Base-by-base conservation (phyloP, 2,113 vertebrate genomes). In the Naja naja region DNA sequence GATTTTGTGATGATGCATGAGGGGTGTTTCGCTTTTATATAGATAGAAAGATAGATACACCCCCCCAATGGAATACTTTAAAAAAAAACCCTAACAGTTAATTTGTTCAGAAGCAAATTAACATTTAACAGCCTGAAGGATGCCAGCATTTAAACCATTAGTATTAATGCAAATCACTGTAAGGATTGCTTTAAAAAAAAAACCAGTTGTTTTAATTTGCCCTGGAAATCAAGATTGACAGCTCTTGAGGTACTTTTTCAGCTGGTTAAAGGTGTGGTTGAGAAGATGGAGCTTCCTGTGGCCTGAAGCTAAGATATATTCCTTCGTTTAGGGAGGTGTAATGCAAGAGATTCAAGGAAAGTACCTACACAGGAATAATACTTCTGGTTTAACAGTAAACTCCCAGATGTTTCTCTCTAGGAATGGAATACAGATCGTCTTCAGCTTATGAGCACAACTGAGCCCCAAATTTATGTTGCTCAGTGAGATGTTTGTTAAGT, bases 61-160 rank as follows among this genome's bases (percentile, higher is more conserved):
- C 74, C 53, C 10, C 45, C 54, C n/a, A 11, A 25, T 86, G 20
- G 47, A 90, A 69, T 74, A 30, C 89, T 52, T 20, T 20, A 2
- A 23, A 34, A 90, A 89, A 14, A 69, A 34, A 86, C 60, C 0
- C 43, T 90, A 2, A 2, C 43, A 86, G 45, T 92, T 20, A 74
- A 74, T 74, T 87, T 89, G 74, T 88, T 93, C 56, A 60, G 34
- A 55, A 54, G 20, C 53, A 12, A n/a, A 95, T 60, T 74, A 69
- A 56, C 53, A 86, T 3, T 52, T 7, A n/a, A 53, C 14, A 53
- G 49, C 39, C n/a, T 49, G 8, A 60, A 90, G 25, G 58, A 69
- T 18, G 30, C 2, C 25, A n/a, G 16, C 43, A 69, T 60, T 7
- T 18, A 56, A 56, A 56, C n/a, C 3, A 64, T 64, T 14, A 64